Percentiles rank a stretch among this genome's conserved stretches.
phyloP scores from a whole-genome alignment of 2,797 vertebrate genomes.

The Rhyacichthys aspro region DNA sequence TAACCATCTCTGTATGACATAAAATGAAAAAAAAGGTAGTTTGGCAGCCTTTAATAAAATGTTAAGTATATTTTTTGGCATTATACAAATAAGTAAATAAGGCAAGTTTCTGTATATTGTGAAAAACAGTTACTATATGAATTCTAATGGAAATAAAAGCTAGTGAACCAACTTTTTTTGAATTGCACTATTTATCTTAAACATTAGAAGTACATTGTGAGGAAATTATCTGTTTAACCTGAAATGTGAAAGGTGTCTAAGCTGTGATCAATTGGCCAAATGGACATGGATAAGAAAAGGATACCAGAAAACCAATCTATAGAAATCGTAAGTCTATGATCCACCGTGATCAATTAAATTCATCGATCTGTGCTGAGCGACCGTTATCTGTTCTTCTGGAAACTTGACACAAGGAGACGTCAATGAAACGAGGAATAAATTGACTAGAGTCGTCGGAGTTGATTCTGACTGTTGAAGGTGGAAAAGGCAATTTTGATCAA shows the following conservation, averaged over 20 bases:
- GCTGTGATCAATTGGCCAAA: neutral
- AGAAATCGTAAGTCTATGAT: neutral
- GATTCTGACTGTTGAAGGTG: too few relatives aligned
- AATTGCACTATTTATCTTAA: too few relatives aligned
- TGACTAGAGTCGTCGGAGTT: neutral
- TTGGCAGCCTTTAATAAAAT: too few relatives aligned
- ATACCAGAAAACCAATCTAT: neutral
- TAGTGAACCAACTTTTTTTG: too few relatives aligned
- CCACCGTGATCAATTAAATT: slow-evolving; percentile 1
- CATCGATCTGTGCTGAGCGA: slow-evolving; percentile 1
- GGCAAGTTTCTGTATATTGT: too few relatives aligned
- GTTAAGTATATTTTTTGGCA: too few relatives aligned
- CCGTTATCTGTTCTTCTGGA: neutral
- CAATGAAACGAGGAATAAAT: neutral
- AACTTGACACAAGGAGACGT: neutral
- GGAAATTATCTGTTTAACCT: too few relatives aligned
- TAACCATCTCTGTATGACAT: neutral
- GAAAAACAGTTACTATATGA: too few relatives aligned
- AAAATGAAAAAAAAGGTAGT: neutral
- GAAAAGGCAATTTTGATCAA: neutral
- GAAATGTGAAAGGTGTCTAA: too few relatives aligned
- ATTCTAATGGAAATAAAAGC: too few relatives aligned
- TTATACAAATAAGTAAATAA: too few relatives aligned
- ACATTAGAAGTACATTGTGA: too few relatives aligned
- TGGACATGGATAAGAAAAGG: neutral